phyloP scores from a whole-genome alignment of 2,888 invertebrate genomes.

The Sarcophaga subvicina region DNA sequence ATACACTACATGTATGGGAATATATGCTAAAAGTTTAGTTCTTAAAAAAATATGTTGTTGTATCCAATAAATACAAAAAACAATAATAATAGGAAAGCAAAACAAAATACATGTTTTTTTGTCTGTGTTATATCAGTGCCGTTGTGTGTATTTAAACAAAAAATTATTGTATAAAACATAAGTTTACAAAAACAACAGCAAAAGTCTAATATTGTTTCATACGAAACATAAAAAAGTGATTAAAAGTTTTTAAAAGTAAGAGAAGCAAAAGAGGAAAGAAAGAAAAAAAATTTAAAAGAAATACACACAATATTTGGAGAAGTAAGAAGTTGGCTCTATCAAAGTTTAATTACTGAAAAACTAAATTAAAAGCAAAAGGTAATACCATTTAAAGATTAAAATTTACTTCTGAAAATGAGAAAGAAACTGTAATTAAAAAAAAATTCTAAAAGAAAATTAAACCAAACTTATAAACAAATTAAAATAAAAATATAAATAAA shows the following conservation, averaged over 20 bases:
- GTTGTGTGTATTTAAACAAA: slow-evolving; percentile 45
- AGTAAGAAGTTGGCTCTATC: no score
- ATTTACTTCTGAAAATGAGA: no score
- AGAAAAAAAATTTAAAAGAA: background rate
- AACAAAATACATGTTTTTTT: slow-evolving; percentile 15
- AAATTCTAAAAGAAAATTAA: no score
- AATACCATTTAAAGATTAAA: no score
- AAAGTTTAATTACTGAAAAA: no score
- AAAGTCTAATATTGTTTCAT: background rate
- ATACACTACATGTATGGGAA: background rate
- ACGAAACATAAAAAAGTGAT: slow-evolving; percentile 9
- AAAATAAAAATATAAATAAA: background rate
- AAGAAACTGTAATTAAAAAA: background rate
- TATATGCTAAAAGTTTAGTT: slow-evolving; percentile 40
- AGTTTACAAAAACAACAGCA: background rate
- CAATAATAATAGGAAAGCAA: slow-evolving; percentile 20
- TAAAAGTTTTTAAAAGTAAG: slow-evolving; percentile 9
- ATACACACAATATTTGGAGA: background rate
- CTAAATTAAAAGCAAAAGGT: no score
- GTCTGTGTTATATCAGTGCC: background rate
- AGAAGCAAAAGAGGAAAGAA: background rate
- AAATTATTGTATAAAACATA: slow-evolving; percentile 37
- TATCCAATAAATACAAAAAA: slow-evolving; percentile 49
- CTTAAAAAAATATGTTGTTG: slow-evolving; percentile 13
- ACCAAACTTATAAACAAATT: background rate